These are phyloP conservation scores for Hyles vespertilio DNA, from an alignment of 1,140 invertebrate genomes.

Conservation along the genomic window DNA sequence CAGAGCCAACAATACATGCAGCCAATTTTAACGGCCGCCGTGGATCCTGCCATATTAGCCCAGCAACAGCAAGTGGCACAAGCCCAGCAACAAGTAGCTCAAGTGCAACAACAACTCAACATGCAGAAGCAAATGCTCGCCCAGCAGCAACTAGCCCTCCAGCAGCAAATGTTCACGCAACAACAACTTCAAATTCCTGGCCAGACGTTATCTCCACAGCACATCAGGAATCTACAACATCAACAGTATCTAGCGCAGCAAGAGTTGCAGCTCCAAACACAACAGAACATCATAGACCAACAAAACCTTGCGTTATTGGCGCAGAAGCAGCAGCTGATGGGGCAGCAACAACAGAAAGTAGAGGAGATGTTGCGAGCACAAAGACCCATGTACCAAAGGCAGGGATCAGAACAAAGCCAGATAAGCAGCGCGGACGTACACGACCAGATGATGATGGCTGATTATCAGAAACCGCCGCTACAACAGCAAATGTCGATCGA, in stretches of 20 bases:
- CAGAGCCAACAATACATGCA: constrained; percentile 60
- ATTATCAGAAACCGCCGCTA: constrained; percentile 63
- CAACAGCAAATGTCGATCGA: constrained; percentile 61
- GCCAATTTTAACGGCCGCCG: constrained; percentile 42
- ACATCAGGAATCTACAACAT: constrained; percentile 67
- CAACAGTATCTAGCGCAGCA: constrained; percentile 72
- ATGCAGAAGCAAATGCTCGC: constrained; percentile 65
- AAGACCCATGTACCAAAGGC: constrained; percentile 56
- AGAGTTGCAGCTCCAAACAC: constrained; percentile 62
- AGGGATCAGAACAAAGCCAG: constrained; percentile 64
- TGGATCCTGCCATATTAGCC: constrained; percentile 51
- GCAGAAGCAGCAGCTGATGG: constrained; percentile 74
- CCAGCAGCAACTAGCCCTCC: constrained; percentile 66
- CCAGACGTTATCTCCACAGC: constrained; percentile 72
- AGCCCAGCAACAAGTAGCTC: constrained; percentile 64
- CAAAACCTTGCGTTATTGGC: constrained; percentile 61
- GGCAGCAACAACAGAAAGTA: constrained; percentile 72
- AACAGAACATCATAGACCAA: constrained; percentile 66
- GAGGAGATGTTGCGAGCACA: constrained; percentile 65
- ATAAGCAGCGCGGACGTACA: constrained; percentile 52
- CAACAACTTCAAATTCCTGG: constrained; percentile 68
- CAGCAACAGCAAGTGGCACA: constrained; percentile 62
- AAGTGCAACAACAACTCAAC: constrained; percentile 66
- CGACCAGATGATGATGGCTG: constrained; percentile 50
- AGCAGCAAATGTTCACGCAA: constrained; percentile 62